phyloP scores from a whole-genome alignment of 2,113 vertebrate genomes.

The Nycticryphes semicollaris region DNA sequence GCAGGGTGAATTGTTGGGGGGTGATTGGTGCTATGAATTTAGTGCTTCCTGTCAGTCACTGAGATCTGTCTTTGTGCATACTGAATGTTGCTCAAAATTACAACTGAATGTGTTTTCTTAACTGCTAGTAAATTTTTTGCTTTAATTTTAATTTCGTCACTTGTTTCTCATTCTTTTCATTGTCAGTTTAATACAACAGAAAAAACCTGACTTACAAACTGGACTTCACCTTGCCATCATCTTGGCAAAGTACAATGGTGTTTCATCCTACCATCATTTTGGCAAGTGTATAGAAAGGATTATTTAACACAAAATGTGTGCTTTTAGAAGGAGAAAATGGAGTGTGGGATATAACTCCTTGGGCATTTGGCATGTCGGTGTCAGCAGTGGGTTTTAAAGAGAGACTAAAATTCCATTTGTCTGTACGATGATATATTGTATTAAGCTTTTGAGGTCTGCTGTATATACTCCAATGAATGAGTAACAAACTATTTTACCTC shows the following conservation, averaged over 20 bases:
- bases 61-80: background rate
- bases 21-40: background rate
- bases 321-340: background rate
- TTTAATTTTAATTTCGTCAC: background rate
- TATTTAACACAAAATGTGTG: background rate
- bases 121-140: background rate
- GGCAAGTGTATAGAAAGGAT: background rate
- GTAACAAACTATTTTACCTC: background rate
- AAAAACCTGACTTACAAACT: background rate
- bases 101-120: background rate
- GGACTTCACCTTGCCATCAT: background rate
- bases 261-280: background rate
- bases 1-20: background rate
- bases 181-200: background rate
- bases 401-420: background rate
- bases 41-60: background rate
- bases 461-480: accelerated
- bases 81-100: background rate
- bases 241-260: background rate
- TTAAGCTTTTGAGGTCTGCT: background rate
- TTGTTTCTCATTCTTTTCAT: background rate
- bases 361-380: background rate
- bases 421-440: background rate
- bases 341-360: background rate
- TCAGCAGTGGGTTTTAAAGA: background rate